phyloP scores from a whole-genome alignment of 2,888 invertebrate species.

The Timema podura region DNA sequence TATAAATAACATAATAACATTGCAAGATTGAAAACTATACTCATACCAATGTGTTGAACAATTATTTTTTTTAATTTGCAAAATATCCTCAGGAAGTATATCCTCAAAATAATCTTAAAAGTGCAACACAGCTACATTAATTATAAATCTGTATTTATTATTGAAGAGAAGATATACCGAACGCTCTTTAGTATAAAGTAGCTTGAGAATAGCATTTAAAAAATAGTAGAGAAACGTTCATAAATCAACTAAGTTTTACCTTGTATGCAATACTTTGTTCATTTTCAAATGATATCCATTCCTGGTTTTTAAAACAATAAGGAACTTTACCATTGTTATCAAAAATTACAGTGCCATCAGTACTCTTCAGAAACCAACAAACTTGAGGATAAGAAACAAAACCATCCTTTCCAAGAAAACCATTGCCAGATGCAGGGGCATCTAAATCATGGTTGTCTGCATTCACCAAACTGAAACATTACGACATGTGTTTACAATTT shows the following conservation, averaged over 20 bases:
- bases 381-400: slow-evolving; percentile 67
- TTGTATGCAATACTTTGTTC: slow-evolving; percentile 65
- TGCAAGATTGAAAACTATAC: too few species aligned
- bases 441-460: slow-evolving; percentile 60
- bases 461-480: slow-evolving; percentile 57
- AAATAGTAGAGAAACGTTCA: too few species aligned
- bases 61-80: too few species aligned
- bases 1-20: slow-evolving; percentile 12
- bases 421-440: slow-evolving; percentile 67
- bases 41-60: too few species aligned
- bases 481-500: too few species aligned
- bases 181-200: too few species aligned
- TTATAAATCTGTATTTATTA: too few species aligned
- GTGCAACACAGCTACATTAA: too few species aligned
- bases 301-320: slow-evolving; percentile 61
- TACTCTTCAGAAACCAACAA: slow-evolving; percentile 58
- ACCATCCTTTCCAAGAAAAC: slow-evolving; percentile 61
- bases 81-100: too few species aligned
- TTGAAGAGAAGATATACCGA: too few species aligned
- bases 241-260: slow-evolving; percentile 42
- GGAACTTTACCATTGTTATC: slow-evolving; percentile 71
- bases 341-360: slow-evolving; percentile 53
- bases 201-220: too few species aligned
- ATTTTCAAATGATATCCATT: slow-evolving; percentile 85
- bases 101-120: too few species aligned